phyloP scores from a whole-genome alignment of 2,113 vertebrate species.

The Notothenia coriiceps region DNA sequence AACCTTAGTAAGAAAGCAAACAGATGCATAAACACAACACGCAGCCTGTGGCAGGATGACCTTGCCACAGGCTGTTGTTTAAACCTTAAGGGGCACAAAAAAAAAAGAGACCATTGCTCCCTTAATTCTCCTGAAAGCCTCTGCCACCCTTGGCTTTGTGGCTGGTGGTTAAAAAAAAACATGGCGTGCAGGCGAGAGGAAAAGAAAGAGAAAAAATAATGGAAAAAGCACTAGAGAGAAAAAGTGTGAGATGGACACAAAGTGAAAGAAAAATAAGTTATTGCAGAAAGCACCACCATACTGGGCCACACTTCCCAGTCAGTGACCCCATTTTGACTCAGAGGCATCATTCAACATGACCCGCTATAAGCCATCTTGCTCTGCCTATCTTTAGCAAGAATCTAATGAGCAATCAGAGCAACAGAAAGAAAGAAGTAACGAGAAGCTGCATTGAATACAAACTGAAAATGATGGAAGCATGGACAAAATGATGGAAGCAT shows the following conservation, averaged over 20 bases:
- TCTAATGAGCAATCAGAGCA: constrained; percentile 49
- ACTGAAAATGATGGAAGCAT: not conserved
- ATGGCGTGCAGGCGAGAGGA: not conserved
- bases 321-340: constrained; percentile 31
- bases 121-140: constrained; percentile 47
- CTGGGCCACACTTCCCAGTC: not conserved
- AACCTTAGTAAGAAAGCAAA: constrained; percentile 49
- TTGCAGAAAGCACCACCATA: constrained; percentile 2
- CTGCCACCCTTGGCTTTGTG: constrained; percentile 24
- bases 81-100: constrained; percentile 20
- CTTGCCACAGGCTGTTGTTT: constrained; percentile 11
- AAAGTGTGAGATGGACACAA: not conserved
- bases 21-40: constrained; percentile 9
- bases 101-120: constrained; percentile 43
- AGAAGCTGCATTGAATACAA: not conserved
- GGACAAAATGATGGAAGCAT: not conserved
- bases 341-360: constrained; percentile 12
- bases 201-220: not conserved
- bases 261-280: not conserved
- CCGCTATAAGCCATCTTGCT: constrained; percentile 55
- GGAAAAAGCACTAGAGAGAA: not conserved
- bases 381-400: constrained; percentile 6
- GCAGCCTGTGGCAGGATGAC: constrained; percentile 25
- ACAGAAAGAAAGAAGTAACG: constrained; percentile 2
- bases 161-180: not conserved